phyloP scores from a whole-genome alignment of 2,797 vertebrate genomes.

The Mormyrops attenuatus region DNA sequence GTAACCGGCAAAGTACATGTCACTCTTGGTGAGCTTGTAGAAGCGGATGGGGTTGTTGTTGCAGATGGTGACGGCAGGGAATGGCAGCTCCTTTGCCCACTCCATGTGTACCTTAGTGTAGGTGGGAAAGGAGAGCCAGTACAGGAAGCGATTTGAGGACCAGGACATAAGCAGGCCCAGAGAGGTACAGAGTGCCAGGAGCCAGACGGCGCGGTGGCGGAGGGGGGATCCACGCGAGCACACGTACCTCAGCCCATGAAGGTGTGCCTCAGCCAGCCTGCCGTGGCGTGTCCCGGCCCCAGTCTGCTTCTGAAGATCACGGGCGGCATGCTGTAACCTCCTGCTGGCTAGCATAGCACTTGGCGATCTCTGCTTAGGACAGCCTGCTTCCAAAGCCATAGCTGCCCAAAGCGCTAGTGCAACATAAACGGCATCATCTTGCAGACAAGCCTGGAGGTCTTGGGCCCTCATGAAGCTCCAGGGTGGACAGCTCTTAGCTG shows the following conservation, averaged over 20 bases:
- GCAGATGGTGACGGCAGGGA: constrained; percentile 91
- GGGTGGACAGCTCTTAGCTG: constrained; percentile 25
- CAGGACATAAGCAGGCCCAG: constrained; percentile 86
- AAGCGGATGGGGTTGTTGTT: constrained; percentile 97
- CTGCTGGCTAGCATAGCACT: constrained; percentile 43
- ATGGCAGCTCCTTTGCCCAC: constrained; percentile 89
- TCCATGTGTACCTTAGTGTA: constrained; percentile 85
- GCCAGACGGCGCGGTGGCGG: constrained; percentile 80
- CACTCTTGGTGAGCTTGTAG: constrained; percentile 91
- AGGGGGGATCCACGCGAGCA: constrained; percentile 69
- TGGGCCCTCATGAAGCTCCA: constrained; percentile 71
- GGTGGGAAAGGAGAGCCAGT: constrained; percentile 92
- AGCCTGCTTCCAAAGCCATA: constrained; percentile 67
- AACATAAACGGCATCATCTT: constrained; percentile 62
- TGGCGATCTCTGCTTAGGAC: constrained; percentile 58
- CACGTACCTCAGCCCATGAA: constrained; percentile 84
- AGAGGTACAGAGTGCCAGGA: constrained; percentile 83
- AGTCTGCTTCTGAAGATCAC: constrained; percentile 35
- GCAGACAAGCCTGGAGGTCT: constrained; percentile 61
- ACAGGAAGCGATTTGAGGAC: constrained; percentile 88
- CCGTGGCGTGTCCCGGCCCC: constrained; percentile 29
- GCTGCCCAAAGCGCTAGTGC: constrained; percentile 64
- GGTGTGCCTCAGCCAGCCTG: constrained; percentile 70
- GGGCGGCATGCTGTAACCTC: constrained; percentile 40
- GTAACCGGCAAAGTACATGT: constrained; percentile 91